Percentiles rank a stretch among this genome's conserved stretches.
These are phyloP conservation scores for Ctenosaura bakeri DNA, from an alignment of 2,797 vertebrate genomes.

Conservation along the genomic window DNA sequence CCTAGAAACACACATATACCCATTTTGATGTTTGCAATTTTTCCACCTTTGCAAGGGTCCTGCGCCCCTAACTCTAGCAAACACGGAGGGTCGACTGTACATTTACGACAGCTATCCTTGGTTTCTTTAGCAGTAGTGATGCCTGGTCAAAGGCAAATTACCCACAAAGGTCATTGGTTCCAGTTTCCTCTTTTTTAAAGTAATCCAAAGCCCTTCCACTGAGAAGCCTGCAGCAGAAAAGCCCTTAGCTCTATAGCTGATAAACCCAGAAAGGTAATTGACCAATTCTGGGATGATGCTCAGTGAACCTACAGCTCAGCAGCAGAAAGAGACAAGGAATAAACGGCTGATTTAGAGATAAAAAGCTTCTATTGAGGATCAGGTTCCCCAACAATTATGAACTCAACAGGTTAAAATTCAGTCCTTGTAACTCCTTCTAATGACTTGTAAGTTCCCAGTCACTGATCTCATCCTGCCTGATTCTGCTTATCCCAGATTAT, in stretches of 20 bases:
- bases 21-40: too few relatives aligned
- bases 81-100: too few relatives aligned
- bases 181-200: neutral
- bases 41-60: too few relatives aligned
- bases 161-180: neutral
- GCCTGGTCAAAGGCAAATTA: neutral
- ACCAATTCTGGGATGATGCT: neutral
- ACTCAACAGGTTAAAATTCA: neutral
- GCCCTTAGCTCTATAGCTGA: neutral
- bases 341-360: neutral
- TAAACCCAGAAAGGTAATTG: constrained; percentile 6
- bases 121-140: neutral
- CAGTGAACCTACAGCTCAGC: neutral
- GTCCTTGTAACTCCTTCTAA: constrained; percentile 1
- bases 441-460: neutral
- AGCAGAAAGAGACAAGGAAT: neutral
- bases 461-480: neutral
- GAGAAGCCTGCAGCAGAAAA: neutral
- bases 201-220: neutral
- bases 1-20: too few relatives aligned
- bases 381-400: neutral
- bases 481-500: neutral
- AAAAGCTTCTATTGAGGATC: neutral
- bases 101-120: neutral
- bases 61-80: too few relatives aligned